A percentile compares a stretch with the other conserved stretches of the same genome.
Conservation (phyloP, 2,797 vertebrate species). For the Enoplosus armatus region DNA sequence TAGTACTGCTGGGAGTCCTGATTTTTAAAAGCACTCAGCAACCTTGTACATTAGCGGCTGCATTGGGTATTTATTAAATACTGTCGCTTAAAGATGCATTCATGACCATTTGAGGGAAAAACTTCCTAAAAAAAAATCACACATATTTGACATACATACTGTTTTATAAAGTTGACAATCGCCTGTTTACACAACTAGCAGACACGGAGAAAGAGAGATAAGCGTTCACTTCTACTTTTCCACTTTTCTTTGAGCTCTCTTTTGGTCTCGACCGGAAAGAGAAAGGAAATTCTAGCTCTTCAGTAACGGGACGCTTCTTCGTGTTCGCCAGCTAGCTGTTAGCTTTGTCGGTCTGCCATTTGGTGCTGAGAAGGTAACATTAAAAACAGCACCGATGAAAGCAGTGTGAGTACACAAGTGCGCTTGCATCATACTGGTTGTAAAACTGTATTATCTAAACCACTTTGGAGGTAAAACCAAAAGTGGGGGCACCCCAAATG, state of each 20-base stretch:
- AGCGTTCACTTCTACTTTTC: not conserved
- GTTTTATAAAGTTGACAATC: not conserved
- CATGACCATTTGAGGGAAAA: not conserved
- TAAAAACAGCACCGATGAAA: constrained; percentile 35
- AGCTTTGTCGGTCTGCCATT: not conserved
- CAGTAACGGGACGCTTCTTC: not conserved
- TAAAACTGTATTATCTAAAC: not conserved
- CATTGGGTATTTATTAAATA: constrained; percentile 12
- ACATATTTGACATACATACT: not conserved
- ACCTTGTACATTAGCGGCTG: constrained; percentile 12
- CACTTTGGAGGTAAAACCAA: not conserved
- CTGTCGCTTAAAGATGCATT: constrained; percentile 6
- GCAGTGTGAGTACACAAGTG: not conserved
- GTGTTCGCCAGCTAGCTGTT: not conserved
- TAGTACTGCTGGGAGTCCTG: not conserved
- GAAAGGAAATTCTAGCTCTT: not conserved
- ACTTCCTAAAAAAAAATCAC: not conserved
- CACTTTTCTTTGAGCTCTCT: not conserved
- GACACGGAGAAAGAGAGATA: not conserved
- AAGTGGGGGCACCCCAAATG: not conserved
- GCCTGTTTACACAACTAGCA: not conserved
- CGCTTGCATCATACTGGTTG: not conserved
- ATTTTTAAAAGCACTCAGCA: constrained; percentile 10
- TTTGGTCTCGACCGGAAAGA: not conserved
- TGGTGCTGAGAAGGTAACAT: not conserved